Conservation (phyloP, 1,140 invertebrate genomes). For the Brachystomella parvula region DNA sequence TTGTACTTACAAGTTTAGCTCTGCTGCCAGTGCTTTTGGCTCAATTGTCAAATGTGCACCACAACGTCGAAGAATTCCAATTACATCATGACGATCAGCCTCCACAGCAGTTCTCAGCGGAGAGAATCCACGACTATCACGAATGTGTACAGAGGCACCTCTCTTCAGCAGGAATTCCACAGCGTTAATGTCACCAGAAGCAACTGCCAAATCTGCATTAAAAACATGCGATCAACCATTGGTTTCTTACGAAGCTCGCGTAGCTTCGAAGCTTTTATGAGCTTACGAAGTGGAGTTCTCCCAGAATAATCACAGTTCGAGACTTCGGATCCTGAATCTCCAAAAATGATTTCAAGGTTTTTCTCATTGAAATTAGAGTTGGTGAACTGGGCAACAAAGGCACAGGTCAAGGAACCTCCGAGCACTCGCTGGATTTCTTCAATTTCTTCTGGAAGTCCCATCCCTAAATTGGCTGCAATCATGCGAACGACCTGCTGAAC, state of each 20-base stretch:
- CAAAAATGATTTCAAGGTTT: conserved; percentile 32
- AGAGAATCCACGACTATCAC: conserved; percentile 56
- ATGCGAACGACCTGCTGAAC: conserved; percentile 51
- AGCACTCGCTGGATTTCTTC: conserved; percentile 61
- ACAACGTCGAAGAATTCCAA: conserved; percentile 53
- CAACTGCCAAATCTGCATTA: conserved; percentile 63
- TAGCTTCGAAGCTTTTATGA: background rate
- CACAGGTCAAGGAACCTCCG: conserved; percentile 62
- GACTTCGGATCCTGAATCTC: conserved; percentile 58
- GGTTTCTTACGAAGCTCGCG: too few relatives aligned
- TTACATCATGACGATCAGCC: conserved; percentile 54
- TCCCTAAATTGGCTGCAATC: conserved; percentile 55
- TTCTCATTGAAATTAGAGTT: conserved; percentile 38
- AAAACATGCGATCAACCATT: conserved; percentile 46
- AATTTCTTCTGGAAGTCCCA: conserved; percentile 60
- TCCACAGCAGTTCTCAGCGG: conserved; percentile 57
- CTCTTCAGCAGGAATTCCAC: conserved; percentile 67
- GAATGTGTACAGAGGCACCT: conserved; percentile 75
- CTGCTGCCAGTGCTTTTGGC: conserved; percentile 50
- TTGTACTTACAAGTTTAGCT: conserved; percentile 48
- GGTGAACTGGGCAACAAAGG: conserved; percentile 61
- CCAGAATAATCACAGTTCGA: conserved; percentile 67
- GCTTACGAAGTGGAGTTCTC: conserved; percentile 53
- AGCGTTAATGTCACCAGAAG: conserved; percentile 57
- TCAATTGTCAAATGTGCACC: conserved; percentile 53